Conservation (phyloP, 2,888 invertebrate genomes). For the Archips crataeganus region DNA sequence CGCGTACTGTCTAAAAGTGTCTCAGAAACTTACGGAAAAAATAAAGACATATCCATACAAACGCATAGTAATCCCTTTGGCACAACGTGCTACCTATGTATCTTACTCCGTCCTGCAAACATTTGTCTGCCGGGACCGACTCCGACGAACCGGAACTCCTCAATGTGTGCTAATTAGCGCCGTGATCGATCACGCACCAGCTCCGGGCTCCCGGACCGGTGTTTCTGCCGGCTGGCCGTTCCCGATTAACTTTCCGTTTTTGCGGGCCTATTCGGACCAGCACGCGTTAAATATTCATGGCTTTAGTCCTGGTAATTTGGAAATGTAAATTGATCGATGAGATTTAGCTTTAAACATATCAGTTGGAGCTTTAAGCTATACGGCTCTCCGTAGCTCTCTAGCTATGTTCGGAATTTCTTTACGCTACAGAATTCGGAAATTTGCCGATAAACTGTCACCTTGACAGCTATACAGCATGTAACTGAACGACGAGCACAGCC, state of each 20-base stretch:
- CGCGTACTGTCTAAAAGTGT: no score
- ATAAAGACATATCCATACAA: not conserved
- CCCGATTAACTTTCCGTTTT: constrained; percentile 6
- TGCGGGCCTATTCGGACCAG: not conserved
- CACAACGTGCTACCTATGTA: not conserved
- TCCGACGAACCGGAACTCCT: not conserved
- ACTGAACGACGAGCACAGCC: no score
- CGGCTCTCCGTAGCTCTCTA: no score
- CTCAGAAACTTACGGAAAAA: not conserved
- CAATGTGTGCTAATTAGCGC: not conserved
- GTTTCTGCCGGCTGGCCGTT: constrained; percentile 1
- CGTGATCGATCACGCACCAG: constrained; percentile 9
- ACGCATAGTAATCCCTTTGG: not conserved
- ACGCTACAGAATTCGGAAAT: no score
- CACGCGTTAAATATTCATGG: constrained; percentile 4
- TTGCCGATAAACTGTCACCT: no score
- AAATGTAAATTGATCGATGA: not conserved
- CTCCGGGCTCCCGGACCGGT: not conserved
- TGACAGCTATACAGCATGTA: no score
- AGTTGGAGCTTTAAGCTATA: no score
- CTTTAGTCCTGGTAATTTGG: not conserved
- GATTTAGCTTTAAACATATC: not conserved
- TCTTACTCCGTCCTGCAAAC: not conserved
- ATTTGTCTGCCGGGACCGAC: not conserved
- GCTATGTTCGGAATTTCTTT: no score